Evolutionary conservation across 2,797 vertebrate genomes (phyloP), one percentile per base, ranked within the genome.

Genomic region (Syngnathus rostellatus): DNA sequence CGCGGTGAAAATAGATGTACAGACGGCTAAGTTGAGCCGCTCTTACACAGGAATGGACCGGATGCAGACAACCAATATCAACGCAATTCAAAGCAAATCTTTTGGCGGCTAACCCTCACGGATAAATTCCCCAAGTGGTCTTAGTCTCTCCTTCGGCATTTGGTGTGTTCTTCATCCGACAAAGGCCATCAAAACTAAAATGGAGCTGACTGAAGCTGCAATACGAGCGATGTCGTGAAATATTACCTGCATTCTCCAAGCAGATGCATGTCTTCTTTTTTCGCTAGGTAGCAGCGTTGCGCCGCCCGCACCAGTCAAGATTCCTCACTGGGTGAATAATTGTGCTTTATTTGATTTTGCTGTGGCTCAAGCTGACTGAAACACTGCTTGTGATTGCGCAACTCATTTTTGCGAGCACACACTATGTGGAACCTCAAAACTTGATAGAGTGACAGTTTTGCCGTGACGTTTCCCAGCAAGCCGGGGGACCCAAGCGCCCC

Each of bases 401-500:
- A 46, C 45, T 17, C 5, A 1, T 46, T 46, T 16, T 46, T 14
- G 16, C 14, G 14, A 46, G 45, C 31, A 31, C 31, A 31, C 31
- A 31, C 31, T 31, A 31, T 4, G 31, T 31, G 31, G 31, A 31
- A 31, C 31, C 31, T 31, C 31, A 31, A 31, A 31, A 31, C 31
- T 31, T 31, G 31, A 31, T 31, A 31, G 31, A 31, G 31, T 31
- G 31, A 31, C 31, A 31, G 31, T 31, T 31, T 31, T 31, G 31
- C 31, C 31, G 60, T 57, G 64, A 65, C 70, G 74, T 85, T 81
- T 85, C 85, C 77, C 77, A 79, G 68, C 72, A 79, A 77, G 73
- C 73, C 72, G 69, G 74, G 75, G 82, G 83, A 81, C 68, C 71
- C 53, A 79, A 83, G 80, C 78, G 75, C 79, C 79, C 85, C 86